A percentile compares a stretch with the other conserved stretches of the same genome.
phyloP scores from a whole-genome alignment of 2,113 vertebrate genomes.

The Chelonoidis abingdonii region DNA sequence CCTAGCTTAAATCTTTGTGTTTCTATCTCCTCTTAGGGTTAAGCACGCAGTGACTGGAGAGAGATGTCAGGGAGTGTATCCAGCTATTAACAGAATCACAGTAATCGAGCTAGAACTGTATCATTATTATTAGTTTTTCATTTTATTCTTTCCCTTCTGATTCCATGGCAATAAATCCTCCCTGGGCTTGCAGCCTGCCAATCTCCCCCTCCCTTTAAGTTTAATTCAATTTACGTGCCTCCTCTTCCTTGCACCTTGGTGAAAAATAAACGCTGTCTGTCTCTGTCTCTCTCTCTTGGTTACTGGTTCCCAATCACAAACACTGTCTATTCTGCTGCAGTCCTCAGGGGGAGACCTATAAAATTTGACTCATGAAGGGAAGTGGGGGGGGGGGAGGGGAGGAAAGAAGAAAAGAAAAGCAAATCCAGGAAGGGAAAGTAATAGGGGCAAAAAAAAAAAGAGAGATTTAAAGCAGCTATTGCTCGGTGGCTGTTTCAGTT shows the following conservation, averaged over 20 bases:
- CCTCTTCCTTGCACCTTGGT: background rate
- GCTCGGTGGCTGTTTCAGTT: slow-evolving; percentile 76
- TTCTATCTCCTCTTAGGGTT: accelerated
- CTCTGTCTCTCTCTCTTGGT: background rate
- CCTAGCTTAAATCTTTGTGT: accelerated
- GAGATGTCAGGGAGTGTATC: background rate
- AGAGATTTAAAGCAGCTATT: slow-evolving; percentile 83
- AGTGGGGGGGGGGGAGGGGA: background rate
- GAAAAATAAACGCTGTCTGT: background rate
- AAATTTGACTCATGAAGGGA: slow-evolving; percentile 68
- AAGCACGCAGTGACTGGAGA: accelerated
- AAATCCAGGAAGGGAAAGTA: slow-evolving; percentile 70
- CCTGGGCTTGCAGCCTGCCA: accelerated
- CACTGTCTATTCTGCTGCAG: background rate
- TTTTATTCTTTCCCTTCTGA: slow-evolving; percentile 29
- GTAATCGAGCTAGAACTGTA: slow-evolving; percentile 41
- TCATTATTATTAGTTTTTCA: slow-evolving; percentile 43
- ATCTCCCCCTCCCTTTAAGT: background rate
- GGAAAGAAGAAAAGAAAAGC: slow-evolving; percentile 37
- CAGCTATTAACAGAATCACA: slow-evolving; percentile 6
- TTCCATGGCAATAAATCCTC: slow-evolving; percentile 17
- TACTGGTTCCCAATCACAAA: slow-evolving; percentile 38
- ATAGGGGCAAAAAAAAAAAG: slow-evolving; percentile 76
- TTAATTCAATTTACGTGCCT: background rate
- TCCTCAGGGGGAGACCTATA: slow-evolving; percentile 52